Base-by-base conservation (phyloP, 1,140 invertebrate genomes). In the Hypothenemus hampei region DNA sequence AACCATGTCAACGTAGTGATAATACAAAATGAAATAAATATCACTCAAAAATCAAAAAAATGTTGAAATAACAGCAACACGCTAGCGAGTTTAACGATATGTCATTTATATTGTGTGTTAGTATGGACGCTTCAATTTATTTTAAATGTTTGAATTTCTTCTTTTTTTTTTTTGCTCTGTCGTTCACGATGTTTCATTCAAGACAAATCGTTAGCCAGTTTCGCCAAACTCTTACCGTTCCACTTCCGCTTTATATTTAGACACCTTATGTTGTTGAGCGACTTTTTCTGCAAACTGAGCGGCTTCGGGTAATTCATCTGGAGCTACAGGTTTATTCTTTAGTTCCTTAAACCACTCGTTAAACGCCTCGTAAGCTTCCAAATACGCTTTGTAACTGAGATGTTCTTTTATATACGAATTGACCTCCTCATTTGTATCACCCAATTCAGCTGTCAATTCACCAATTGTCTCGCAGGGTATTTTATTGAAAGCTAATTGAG, bases 201-300 rank as follows among this genome's bases (percentile, higher is more conserved):
- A n/a, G n/a, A n/a, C n/a, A n/a, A n/a, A n/a, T n/a, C n/a, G n/a
- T n/a, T n/a, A n/a, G n/a, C n/a, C n/a, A n/a, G n/a, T n/a, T n/a
- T n/a, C n/a, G n/a, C n/a, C n/a, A n/a, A 31, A 13, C 23, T n/a
- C n/a, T 40, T 43, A 56, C 53, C 86, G 77, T 13, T 85, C 81
- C 43, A 86, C 69, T 61, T 93, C 89, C 7, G 77, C 74, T 60
- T 87, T 80, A 64, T 90, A 87, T 61, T 87, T 83, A 51, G 88
- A 83, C 55, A 83, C 74, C 65, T 81, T 81, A 63, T 94, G 91
- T 69, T 96, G 89, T 67, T 86, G 80, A 4, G 89, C 88, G 41
- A 96, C 86, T 71, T 87, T 89, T 68, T 96, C 91, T 1, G 90
- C 85, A 63, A 94, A 96, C 22, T 83, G 81, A 4, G 82, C 81